Evolutionary conservation across 2,797 vertebrate species (phyloP).

Genomic region (Hippoglossus hippoglossus): DNA sequence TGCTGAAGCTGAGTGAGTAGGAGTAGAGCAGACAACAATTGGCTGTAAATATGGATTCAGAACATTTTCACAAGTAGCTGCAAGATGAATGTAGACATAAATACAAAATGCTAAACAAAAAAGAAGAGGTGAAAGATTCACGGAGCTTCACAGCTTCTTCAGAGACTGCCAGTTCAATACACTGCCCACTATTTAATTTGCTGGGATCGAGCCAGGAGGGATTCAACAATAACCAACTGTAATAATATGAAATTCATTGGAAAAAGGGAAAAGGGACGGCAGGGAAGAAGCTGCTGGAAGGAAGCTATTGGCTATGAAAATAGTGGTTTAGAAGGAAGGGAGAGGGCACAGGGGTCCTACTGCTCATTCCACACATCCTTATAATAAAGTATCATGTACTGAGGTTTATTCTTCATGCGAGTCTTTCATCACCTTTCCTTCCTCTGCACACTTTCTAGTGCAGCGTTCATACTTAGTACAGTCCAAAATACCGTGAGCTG

Average conservation of each 20-base stretch:
- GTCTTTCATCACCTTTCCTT: constrained; percentile 41
- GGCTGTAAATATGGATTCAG: constrained; percentile 40
- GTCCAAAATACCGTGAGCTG: constrained; percentile 39
- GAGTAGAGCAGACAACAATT: constrained; percentile 16
- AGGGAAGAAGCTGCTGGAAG: constrained; percentile 38
- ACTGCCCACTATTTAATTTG: constrained; percentile 77
- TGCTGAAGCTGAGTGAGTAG: constrained; percentile 18
- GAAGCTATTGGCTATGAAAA: constrained; percentile 47
- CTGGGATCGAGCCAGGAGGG: constrained; percentile 76
- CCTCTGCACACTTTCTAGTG: constrained; percentile 12
- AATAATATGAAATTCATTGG: constrained; percentile 77
- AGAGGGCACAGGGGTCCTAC: constrained; percentile 43
- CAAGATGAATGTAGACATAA: constrained; percentile 32
- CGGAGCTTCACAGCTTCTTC: constrained; percentile 59
- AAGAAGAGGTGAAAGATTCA: constrained; percentile 49
- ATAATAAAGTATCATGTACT: constrained; percentile 37
- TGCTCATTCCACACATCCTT: constrained; percentile 24
- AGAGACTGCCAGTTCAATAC: constrained; percentile 78
- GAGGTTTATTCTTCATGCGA: constrained; percentile 15
- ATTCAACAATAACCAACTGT: constrained; percentile 77
- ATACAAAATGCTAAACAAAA: constrained; percentile 35
- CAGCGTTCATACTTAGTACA: constrained; percentile 15
- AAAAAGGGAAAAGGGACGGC: constrained; percentile 48
- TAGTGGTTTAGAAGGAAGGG: constrained; percentile 44
- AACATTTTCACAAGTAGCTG: constrained; percentile 35